Evolutionary conservation across 1,140 invertebrate species (phyloP).

Genomic region (Teleogryllus occipitalis): DNA sequence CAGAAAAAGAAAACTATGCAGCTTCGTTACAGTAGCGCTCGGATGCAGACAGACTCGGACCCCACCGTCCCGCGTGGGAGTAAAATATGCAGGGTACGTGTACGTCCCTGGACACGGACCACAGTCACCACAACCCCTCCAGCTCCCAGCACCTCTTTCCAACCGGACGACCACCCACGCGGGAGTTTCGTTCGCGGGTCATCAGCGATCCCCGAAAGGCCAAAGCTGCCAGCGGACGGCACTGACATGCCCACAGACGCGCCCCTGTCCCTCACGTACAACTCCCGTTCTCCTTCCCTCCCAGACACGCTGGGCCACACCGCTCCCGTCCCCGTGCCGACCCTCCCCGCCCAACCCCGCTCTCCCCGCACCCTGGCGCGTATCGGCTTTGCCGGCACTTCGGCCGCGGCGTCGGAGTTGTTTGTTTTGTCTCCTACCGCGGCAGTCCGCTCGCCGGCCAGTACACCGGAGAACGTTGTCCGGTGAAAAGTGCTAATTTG

Average conservation of each 20-base stretch:
- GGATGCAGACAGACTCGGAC: too few species aligned
- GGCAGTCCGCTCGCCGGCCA: not conserved
- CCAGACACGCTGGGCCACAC: not conserved
- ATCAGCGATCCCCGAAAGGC: not conserved
- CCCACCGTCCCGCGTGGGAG: too few species aligned
- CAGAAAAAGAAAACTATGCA: too few species aligned
- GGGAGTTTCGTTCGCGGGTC: not conserved
- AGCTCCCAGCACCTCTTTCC: not conserved
- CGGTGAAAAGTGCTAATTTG: constrained; percentile 25
- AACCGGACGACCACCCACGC: not conserved
- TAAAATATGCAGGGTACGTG: too few species aligned
- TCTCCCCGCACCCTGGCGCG: too few species aligned
- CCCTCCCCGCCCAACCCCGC: too few species aligned
- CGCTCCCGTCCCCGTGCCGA: not conserved
- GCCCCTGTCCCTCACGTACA: not conserved
- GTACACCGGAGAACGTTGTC: not conserved
- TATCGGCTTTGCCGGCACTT: not conserved
- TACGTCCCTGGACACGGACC: too few species aligned
- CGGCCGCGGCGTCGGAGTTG: not conserved
- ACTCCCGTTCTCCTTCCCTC: not conserved
- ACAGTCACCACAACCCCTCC: too few species aligned
- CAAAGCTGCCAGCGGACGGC: too few species aligned
- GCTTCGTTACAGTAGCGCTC: too few species aligned
- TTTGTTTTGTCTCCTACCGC: constrained; percentile 3
- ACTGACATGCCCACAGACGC: not conserved